These are phyloP conservation scores for Zaprionus tsacasi DNA, from an alignment of 1,140 invertebrate genomes.

Conservation along the genomic window DNA sequence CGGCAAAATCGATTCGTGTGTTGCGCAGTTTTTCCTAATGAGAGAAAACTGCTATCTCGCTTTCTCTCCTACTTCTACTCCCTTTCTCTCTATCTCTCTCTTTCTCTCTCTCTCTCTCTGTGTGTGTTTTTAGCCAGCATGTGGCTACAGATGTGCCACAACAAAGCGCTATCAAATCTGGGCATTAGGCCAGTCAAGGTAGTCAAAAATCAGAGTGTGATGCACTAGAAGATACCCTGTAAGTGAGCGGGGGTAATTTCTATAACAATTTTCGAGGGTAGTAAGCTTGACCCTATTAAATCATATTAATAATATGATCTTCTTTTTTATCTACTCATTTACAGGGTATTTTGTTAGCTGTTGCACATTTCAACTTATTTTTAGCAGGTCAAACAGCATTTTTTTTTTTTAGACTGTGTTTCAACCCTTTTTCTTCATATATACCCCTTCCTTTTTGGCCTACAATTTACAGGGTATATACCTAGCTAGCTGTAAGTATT, in stretches of 20 bases:
- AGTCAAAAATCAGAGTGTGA: background rate
- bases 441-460: background rate
- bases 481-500: background rate
- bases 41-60: constrained; percentile 4
- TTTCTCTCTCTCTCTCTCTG: background rate
- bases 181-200: constrained; percentile 14
- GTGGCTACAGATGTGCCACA: constrained; percentile 33
- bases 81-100: no score
- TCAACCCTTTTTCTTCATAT: background rate
- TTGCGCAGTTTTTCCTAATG: constrained; percentile 11
- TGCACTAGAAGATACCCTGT: background rate
- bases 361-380: background rate
- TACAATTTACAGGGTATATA: background rate
- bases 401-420: no score
- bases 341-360: background rate
- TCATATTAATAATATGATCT: no score
- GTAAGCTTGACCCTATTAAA: no score
- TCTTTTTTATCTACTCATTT: no score
- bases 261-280: no score
- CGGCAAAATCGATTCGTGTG: background rate
- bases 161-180: constrained; percentile 31
- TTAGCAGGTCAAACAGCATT: no score
- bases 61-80: no score
- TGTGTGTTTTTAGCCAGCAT: constrained; percentile 7
- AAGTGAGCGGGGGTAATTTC: background rate